Evolutionary conservation across 2,888 invertebrate species (phyloP).

Genomic region (Temnothorax ravouxi): DNA sequence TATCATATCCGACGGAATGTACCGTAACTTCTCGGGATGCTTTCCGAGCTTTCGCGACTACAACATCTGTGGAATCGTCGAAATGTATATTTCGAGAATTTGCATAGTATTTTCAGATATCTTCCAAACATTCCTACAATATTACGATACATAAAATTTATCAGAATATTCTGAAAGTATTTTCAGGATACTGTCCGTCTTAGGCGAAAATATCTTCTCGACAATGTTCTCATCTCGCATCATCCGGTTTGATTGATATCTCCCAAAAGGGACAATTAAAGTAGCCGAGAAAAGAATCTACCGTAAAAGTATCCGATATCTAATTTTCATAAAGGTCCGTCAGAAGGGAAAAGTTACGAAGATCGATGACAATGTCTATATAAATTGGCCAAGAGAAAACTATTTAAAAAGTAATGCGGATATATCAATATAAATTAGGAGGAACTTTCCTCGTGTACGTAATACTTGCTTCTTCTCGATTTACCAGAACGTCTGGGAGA

Average conservation of each 20-base stretch:
- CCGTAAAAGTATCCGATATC: neutral
- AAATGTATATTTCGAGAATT: conserved; percentile 12
- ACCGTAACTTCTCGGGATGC: conserved; percentile 4
- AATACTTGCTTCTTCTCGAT: conserved; percentile 54
- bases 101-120: conserved; percentile 3
- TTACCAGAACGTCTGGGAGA: conserved; percentile 48
- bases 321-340: neutral
- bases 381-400: conserved; percentile 12
- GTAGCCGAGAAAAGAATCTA: neutral
- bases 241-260: neutral
- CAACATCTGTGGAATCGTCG: neutral
- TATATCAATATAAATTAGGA: neutral
- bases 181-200: neutral
- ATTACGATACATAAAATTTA: conserved; percentile 6
- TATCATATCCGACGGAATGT: neutral
- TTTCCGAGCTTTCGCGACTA: neutral
- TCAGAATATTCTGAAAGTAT: conserved; percentile 9
- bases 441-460: conserved; percentile 55
- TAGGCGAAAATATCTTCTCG: conserved; percentile 21
- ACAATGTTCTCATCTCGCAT: conserved; percentile 4
- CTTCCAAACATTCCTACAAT: neutral
- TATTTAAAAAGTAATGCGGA: neutral
- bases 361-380: neutral
- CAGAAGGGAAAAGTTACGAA: neutral
- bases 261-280: neutral